These are phyloP conservation scores for Paramormyrops hopkinsi DNA, from an alignment of 2,797 vertebrate genomes.

Conservation along the genomic window DNA sequence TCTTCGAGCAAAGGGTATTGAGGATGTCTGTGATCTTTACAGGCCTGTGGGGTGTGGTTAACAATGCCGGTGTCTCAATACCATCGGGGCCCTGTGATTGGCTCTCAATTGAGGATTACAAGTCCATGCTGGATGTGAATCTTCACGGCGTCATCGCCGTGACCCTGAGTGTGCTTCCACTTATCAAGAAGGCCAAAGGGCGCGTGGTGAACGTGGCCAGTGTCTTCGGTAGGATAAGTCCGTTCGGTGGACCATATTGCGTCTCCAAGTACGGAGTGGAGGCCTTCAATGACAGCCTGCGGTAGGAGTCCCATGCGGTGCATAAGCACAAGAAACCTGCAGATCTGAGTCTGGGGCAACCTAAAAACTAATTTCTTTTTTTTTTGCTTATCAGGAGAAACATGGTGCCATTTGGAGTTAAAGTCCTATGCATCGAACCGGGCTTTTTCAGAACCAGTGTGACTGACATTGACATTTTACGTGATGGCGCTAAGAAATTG, in stretches of 20 bases:
- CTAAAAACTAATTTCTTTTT: background rate
- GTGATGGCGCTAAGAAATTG: slow-evolving; percentile 25
- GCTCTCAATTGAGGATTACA: slow-evolving; percentile 61
- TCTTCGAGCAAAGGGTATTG: background rate
- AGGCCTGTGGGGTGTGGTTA: slow-evolving; percentile 69
- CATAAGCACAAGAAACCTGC: background rate
- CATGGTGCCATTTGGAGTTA: slow-evolving; percentile 56
- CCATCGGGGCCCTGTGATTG: slow-evolving; percentile 54
- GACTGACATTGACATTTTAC: slow-evolving; percentile 38
- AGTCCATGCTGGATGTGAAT: slow-evolving; percentile 61
- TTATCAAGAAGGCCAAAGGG: slow-evolving; percentile 65
- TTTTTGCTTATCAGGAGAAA: slow-evolving; percentile 44
- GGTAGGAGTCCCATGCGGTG: slow-evolving; percentile 41
- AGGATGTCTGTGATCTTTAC: background rate
- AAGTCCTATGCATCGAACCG: slow-evolving; percentile 66
- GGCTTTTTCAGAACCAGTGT: slow-evolving; percentile 65
- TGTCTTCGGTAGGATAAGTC: slow-evolving; percentile 59
- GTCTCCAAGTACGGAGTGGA: slow-evolving; percentile 65
- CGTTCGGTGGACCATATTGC: slow-evolving; percentile 52
- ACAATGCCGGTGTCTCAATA: slow-evolving; percentile 60
- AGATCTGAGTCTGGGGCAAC: background rate
- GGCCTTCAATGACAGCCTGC: slow-evolving; percentile 64
- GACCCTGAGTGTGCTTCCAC: slow-evolving; percentile 60
- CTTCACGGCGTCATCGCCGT: slow-evolving; percentile 60
- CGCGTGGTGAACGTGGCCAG: slow-evolving; percentile 66